Evolutionary conservation across 2,113 vertebrate species (phyloP).

Genomic region (Lamprologus lemairii): DNA sequence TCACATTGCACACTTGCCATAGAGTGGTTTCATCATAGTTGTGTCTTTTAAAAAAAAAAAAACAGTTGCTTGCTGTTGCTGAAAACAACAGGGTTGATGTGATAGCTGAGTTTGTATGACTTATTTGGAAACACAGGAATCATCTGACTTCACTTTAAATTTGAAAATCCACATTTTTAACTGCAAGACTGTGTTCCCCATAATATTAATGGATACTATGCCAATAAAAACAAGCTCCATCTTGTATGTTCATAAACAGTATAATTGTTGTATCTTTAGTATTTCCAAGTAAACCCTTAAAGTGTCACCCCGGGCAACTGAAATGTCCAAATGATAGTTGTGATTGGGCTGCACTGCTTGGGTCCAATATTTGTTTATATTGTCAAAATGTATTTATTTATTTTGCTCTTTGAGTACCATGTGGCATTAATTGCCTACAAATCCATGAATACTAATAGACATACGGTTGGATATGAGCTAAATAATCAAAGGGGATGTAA

Average conservation of each 20-base stretch:
- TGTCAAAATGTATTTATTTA: neutral
- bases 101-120: neutral
- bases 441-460: neutral
- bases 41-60: rapidly evolving
- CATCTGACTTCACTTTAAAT: neutral
- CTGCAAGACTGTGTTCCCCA: neutral
- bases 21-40: neutral
- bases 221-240: neutral
- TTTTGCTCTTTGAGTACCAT: neutral
- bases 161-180: neutral
- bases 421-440: neutral
- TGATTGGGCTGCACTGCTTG: neutral
- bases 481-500: constrained; percentile 18
- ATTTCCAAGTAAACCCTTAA: neutral
- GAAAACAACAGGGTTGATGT: neutral
- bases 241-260: neutral
- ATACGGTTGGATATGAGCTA: neutral
- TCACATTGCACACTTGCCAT: neutral
- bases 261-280: neutral
- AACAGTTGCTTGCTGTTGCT: neutral
- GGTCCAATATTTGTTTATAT: neutral
- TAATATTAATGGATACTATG: neutral
- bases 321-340: neutral
- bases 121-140: neutral
- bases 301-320: rapidly evolving